Base-by-base conservation (phyloP, 2,113 vertebrate species). In the Diphyllodes magnificus region DNA sequence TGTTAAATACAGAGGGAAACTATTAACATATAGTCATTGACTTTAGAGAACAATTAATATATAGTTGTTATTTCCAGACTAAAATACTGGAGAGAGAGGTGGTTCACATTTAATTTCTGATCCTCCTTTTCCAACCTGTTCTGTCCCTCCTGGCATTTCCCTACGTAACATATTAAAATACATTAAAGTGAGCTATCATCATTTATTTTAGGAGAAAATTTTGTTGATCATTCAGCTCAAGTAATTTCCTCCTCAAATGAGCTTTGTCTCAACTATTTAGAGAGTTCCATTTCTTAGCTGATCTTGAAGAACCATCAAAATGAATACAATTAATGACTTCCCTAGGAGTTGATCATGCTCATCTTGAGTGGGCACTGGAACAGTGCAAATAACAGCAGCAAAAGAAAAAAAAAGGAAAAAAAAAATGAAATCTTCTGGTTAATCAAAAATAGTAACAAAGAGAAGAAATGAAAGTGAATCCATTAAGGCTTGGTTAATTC, bases 401-500 rank as follows among this genome's bases (percentile, higher is more conserved):
- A 92, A 84, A 4, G 9, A n/a, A 19, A 23, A 18, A 33, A 22
- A 65, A 60, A 6, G 20, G 9, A 10, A 37, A 23, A 37, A 64
- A 44, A 31, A 11, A 19, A 2, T 2, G 8, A 73, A 78, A 90
- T 45, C 35, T 56, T 51, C 15, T 68, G n/a, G 20, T 44, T 86
- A 76, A 84, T 80, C 75, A 94, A 96, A 92, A 89, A 92, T 69
- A 88, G 42, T 71, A 77, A 84, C 42, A 68, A 90, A 92, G 59
- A 88, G 19, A 82, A 35, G 51, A 93, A 92, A 91, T 63, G n/a
- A 89, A 88, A 86, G 33, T 35, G 64, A 86, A 57, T 91, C 86
- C 57, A 87, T 75, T 88, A 82, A 78, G 60, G 18, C 50, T 53
- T 66, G 39, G 59, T 82, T 85, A 93, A 84, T 82, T 90, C 66